Conservation (phyloP, 1,140 invertebrate species). For the Temnothorax nylanderi region DNA sequence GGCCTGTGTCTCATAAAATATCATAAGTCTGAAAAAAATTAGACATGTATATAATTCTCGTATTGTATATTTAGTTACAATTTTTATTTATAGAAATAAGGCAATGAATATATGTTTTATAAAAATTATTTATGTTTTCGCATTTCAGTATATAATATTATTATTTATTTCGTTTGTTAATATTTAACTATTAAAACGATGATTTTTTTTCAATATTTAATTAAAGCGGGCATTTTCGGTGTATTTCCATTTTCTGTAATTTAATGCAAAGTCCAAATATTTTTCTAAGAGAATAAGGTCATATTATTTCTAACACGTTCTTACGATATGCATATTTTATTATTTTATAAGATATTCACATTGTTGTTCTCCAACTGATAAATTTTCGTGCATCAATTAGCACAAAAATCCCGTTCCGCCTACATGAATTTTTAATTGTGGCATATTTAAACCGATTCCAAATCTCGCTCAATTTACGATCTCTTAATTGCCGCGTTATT, state of each 20-base stretch:
- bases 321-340: background rate
- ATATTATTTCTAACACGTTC: background rate
- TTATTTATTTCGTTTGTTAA: background rate
- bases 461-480: conserved; percentile 6
- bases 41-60: background rate
- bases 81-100: background rate
- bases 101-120: background rate
- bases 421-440: conserved; percentile 21
- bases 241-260: background rate
- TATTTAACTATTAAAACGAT: background rate
- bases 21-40: background rate
- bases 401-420: background rate
- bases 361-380: background rate
- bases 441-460: background rate
- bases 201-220: background rate
- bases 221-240: background rate
- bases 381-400: background rate
- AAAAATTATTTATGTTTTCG: background rate
- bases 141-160: background rate
- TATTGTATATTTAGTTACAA: background rate
- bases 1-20: conserved; percentile 24
- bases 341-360: background rate
- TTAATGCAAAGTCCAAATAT: background rate
- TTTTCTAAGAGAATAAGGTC: background rate
- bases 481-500: conserved; percentile 45